Conservation (phyloP, 2,113 vertebrate species). For the Atherinomorus stipes region DNA sequence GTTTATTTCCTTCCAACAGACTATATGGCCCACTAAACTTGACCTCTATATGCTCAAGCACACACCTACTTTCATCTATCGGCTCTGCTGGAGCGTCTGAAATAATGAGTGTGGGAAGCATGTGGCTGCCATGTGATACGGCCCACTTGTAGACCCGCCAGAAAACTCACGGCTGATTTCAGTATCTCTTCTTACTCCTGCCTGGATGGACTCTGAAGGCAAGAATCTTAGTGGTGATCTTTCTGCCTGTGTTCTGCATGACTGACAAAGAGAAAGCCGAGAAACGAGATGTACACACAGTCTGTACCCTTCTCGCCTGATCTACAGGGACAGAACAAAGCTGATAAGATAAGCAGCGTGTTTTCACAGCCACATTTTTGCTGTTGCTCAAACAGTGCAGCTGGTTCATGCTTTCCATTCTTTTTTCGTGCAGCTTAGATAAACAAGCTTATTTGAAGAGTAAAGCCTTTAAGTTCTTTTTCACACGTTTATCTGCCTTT, state of each 20-base stretch:
- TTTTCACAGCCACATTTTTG: conserved; percentile 13
- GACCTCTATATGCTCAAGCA: conserved; percentile 1
- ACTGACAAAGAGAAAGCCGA: conserved; percentile 12
- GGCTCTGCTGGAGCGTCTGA: background rate
- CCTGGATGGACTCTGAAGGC: too few species aligned
- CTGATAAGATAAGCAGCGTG: conserved; percentile 17
- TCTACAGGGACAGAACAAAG: conserved; percentile 25
- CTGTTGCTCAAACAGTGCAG: background rate
- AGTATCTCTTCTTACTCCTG: background rate
- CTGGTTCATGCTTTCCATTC: too few species aligned
- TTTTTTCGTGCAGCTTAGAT: too few species aligned
- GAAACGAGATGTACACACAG: conserved; percentile 10
- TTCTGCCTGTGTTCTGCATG: conserved; percentile 8
- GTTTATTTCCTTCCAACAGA: background rate
- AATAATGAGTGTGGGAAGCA: conserved; percentile 21
- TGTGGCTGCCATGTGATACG: conserved; percentile 12
- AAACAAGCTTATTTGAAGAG: too few species aligned
- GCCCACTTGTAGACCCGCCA: conserved; percentile 10
- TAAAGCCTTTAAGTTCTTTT: too few species aligned
- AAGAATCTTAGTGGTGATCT: too few species aligned
- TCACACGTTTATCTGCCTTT: too few species aligned
- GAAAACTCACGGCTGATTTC: conserved; percentile 8
- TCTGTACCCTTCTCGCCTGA: conserved; percentile 2
- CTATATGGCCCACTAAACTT: conserved; percentile 5
- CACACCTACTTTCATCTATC: conserved; percentile 10